Evolutionary conservation across 2,888 invertebrate genomes (phyloP).

Genomic region (Drosophila melanocephala): DNA sequence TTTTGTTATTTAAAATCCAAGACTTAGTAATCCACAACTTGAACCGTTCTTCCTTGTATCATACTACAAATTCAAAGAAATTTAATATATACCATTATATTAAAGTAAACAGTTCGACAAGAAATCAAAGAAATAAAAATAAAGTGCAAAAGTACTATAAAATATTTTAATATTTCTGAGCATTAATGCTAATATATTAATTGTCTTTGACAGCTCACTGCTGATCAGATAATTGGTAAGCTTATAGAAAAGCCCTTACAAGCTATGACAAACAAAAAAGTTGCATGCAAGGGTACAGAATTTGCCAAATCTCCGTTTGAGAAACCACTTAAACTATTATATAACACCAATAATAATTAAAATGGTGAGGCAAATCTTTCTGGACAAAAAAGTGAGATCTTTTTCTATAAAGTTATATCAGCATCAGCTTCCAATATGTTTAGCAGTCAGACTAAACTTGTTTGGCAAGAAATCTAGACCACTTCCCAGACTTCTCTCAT

Average conservation of each 20-base stretch:
- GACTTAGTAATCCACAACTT: background rate
- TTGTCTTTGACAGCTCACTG: background rate
- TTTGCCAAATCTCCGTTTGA: background rate
- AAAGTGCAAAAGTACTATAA: background rate
- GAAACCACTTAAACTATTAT: too few relatives aligned
- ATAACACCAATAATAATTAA: background rate
- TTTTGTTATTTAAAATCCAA: background rate
- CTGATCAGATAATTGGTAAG: background rate
- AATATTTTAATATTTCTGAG: background rate
- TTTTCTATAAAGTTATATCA: background rate
- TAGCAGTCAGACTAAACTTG: background rate
- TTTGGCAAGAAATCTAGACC: background rate
- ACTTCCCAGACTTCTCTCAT: background rate
- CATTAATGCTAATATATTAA: background rate
- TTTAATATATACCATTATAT: background rate
- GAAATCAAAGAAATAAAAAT: background rate
- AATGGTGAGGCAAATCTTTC: background rate
- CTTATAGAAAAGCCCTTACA: background rate
- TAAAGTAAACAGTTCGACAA: background rate
- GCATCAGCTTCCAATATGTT: background rate
- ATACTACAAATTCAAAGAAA: background rate
- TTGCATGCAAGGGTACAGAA: background rate
- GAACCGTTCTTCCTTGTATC: too few relatives aligned
- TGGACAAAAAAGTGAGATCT: too few relatives aligned
- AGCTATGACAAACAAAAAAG: background rate